Evolutionary conservation across 2,113 vertebrate genomes (phyloP).

Genomic region (Coryphaenoides rupestris): DNA sequence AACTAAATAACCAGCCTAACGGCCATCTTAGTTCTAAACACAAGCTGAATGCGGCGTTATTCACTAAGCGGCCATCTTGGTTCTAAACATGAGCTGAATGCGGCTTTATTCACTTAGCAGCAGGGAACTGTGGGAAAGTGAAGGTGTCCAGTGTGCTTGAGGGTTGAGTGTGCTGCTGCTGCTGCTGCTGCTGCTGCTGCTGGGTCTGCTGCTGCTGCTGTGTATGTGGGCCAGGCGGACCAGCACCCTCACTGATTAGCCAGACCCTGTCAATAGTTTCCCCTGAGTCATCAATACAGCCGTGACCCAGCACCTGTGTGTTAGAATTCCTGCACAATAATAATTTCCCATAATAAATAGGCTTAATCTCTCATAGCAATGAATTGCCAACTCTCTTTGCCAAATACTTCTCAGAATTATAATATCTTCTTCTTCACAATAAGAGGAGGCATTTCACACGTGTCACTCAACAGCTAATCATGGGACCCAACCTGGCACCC

Average conservation of each 20-base stretch:
- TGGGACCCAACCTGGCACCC: too few relatives aligned
- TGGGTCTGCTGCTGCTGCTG: background rate
- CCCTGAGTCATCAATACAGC: slow-evolving; percentile 23
- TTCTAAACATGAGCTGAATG: background rate
- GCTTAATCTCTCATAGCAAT: too few relatives aligned
- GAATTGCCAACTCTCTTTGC: too few relatives aligned
- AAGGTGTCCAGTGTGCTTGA: background rate
- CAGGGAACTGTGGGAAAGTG: background rate
- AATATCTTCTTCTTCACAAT: too few relatives aligned
- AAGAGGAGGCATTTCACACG: too few relatives aligned
- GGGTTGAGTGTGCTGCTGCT: background rate
- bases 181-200: background rate
- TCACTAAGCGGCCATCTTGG: background rate
- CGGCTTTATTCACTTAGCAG: background rate
- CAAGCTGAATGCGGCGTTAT: too few relatives aligned
- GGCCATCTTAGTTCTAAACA: too few relatives aligned
- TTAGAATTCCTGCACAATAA: too few relatives aligned
- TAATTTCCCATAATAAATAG: too few relatives aligned
- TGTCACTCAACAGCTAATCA: too few relatives aligned
- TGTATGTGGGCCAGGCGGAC: slow-evolving; percentile 17
- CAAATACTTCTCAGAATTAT: too few relatives aligned
- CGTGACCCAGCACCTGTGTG: background rate
- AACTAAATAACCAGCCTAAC: too few relatives aligned
- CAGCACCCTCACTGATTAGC: slow-evolving; percentile 1
- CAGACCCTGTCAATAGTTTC: slow-evolving; percentile 34